Base-by-base conservation (phyloP, 1,140 invertebrate species). In the Brachystomella parvula region DNA sequence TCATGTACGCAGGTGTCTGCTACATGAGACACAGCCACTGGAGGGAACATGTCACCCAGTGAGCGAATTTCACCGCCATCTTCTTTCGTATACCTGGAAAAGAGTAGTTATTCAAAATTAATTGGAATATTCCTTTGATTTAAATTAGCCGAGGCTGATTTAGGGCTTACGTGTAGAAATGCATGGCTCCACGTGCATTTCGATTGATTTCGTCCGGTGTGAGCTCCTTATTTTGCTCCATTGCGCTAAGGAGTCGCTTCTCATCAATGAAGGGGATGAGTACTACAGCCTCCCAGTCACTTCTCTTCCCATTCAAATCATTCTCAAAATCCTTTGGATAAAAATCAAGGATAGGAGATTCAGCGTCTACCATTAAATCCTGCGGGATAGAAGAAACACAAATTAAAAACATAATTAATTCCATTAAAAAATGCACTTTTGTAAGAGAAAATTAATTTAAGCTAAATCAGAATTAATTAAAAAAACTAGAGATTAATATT, bases 221-320 rank as follows among this genome's bases (percentile, higher is more conserved):
- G 29, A 98, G 79, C 30, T 82, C 72, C 3, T 89, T 85, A 70
- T 85, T 86, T 0, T 84, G 79, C 26, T 80, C 77, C 87, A 97
- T 96, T 0, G 92, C 91, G 69, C 82, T 78, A 32, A 93, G 75
- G 53, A 94, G 80, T 58, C 82, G 79, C 44, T 80, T 76, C 82
- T 97, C 93, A 71, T 96, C 87, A 73, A 98, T 98, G 74, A 98
- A 97, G 0, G 95, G 95, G 75, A 98, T 94, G 0, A 98, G 80
- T 6, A 98, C 93, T 0, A 99, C 89, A 28, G 95, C 95, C 78
- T 99, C 96, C 95, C 95, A 99, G 66, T 96, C 92, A 74, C 96
- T 89, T 73, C 84, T 84, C 76, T 99, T 99, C 0, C 94, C 94
- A 81, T 99, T 92, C 31, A 90, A 79, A 81, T 93, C 90, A 0